Evolutionary conservation across 1,140 invertebrate genomes (phyloP), one percentile per base, ranked within the genome.

Genomic region (Drosophila ambigua): DNA sequence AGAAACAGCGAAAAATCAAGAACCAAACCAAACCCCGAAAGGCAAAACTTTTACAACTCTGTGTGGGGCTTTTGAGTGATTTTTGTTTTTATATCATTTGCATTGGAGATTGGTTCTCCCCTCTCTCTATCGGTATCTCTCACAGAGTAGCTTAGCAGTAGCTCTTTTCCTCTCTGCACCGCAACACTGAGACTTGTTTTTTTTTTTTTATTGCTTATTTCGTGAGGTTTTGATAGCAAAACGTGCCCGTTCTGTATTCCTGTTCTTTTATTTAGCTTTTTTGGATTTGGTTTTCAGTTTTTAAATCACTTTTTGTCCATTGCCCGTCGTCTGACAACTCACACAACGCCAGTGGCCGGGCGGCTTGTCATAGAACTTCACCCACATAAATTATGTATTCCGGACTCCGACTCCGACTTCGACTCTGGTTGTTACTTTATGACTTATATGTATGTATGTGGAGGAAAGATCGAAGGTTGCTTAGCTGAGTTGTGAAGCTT

Each of bases 371-470:
- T 11, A 67, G 63, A 80, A 83, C 77, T 77, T 85, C 74, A 85
- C 83, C 82, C 78, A 87, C 81, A 85, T 84, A 82, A 82, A 71
- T 87, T 52, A 82, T 58, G 35, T 39, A 39, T 39, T 39, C 35
- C 35, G 35, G 9, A 39, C 4, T 39, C 35, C 35, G 11, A 35
- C 23, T 24, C 2, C 23, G 23, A 24, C 26, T 28, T 5, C 6
- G 31, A 39, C 35, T 39, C 45, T 63, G 24, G 44, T 57, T 49
- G 44, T 71, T 59, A 48, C 41, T 51, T 59, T 68, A 6, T 24
- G 28, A 16, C 28, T 49, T 41, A 28, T 50, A 28, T 45, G 6
- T 20, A 39, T 9, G 9, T 23, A 28, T 49, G 9, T 45, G n/a
- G 39, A 28, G 13, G 31, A n/a, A 4, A 11, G 24, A 49, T 50